phyloP scores from a whole-genome alignment of 2,113 vertebrate species.

The Chloroceryle aenea region DNA sequence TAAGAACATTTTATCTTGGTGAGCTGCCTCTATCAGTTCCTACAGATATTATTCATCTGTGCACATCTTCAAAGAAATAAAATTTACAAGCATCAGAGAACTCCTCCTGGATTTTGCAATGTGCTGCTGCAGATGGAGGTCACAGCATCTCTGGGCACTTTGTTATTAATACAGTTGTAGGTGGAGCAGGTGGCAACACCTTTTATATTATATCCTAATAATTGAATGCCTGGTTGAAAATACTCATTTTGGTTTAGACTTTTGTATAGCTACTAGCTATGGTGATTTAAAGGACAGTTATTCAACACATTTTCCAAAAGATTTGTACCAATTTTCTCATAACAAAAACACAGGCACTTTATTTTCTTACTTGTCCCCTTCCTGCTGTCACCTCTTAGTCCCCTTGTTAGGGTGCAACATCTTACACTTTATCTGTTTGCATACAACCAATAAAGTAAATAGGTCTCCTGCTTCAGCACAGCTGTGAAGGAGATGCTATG shows the following conservation, averaged over 20 bases:
- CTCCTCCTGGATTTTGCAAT: background rate
- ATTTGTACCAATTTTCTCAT: background rate
- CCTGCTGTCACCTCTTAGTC: background rate
- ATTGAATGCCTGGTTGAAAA: background rate
- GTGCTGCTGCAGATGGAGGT: background rate
- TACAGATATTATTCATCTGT: conserved; percentile 25
- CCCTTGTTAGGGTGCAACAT: background rate
- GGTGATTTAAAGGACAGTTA: background rate
- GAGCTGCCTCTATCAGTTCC: conserved; percentile 31
- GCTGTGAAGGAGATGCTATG: background rate
- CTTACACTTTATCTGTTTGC: background rate
- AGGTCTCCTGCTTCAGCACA: background rate
- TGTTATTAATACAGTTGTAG: background rate
- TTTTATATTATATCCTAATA: background rate
- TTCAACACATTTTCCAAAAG: background rate
- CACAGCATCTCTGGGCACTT: background rate
- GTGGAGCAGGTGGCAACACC: background rate
- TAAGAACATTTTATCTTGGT: conserved; percentile 24
- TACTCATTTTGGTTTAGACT: background rate
- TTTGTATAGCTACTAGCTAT: background rate
- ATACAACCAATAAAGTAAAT: background rate
- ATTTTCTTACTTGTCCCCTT: background rate
- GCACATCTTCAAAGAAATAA: background rate
- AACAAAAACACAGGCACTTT: background rate
- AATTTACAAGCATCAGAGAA: background rate